Evolutionary conservation across 2,888 invertebrate genomes (phyloP).

Genomic region (Poecilobothrus nobilitatus): DNA sequence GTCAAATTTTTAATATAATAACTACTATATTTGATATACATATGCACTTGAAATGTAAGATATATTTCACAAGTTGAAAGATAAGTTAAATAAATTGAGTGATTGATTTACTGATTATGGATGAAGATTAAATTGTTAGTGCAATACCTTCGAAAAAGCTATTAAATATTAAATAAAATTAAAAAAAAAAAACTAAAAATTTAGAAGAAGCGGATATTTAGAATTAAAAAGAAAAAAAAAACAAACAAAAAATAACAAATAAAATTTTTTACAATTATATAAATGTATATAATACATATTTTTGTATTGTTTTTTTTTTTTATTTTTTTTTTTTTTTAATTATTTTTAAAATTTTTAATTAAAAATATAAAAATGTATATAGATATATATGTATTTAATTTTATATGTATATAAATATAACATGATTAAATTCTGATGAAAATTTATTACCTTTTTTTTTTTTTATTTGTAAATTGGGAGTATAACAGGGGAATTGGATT

Average conservation of each 20-base stretch:
- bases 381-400: background rate
- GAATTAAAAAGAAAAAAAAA: background rate
- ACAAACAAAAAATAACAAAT: background rate
- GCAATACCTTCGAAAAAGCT: no score
- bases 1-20: no score
- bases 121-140: no score
- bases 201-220: background rate
- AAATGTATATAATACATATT: background rate
- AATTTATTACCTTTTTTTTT: slow-evolving; percentile 1
- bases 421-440: background rate
- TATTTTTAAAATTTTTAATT: background rate
- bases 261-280: background rate
- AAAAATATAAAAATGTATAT: background rate
- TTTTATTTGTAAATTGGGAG: background rate
- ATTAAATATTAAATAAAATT: no score
- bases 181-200: background rate
- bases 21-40: no score
- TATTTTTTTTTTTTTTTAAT: background rate
- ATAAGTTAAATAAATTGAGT: no score
- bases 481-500: background rate
- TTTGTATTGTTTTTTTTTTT: background rate
- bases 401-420: background rate
- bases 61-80: no score
- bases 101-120: no score
- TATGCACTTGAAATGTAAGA: no score